Base-by-base conservation (phyloP, 2,888 invertebrate species). In the Protophormia terraenovae region DNA sequence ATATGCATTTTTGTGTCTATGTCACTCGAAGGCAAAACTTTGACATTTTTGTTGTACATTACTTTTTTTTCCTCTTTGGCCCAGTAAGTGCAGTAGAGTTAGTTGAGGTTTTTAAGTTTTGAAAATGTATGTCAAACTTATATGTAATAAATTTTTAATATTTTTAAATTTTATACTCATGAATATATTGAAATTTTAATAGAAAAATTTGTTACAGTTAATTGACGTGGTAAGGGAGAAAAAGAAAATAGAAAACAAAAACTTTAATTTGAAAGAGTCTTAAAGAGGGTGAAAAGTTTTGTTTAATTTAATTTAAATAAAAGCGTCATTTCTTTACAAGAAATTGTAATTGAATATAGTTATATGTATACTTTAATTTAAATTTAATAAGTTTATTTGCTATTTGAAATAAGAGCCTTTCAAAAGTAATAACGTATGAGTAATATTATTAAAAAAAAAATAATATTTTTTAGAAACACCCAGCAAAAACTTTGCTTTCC, bases 1-100 rank as follows among this genome's bases (percentile, higher is more conserved):
- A 27, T 27, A 75, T 67, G 67, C 73, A 75, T 72, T 32, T 29
- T 29, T 60, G 14, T 75, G 27, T 60, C 66, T 47, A 19, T 41
- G 60, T 53, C 60, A 80, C 45, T 64, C 50, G 29, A 64, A 55
- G 27, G 3, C 7, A 50, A 77, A 47, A 67, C 64, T 58, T 77
- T 77, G 22, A 35, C 58, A 67, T 19, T 32, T 67, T 67, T 47
- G 19, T 19, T 22, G 14, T 8, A 58, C 12, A 38, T 38, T n/a
- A 41, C 0, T 41, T 41, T 41, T 14, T 29, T 24, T 8, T 53
- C 4, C 35, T 24, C n/a, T 4, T 32, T 62, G 10, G 38, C 10
- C 14, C 12, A 6, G 2, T 27, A 1, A 38, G n/a, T 10, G 3
- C 1, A 41, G 22, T 22, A 27, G 32, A 24, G n/a, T 53, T 22